Evolutionary conservation across 2,888 invertebrate species (phyloP), one percentile per base, ranked within the genome.

Genomic region (Dryadula phaetusa): DNA sequence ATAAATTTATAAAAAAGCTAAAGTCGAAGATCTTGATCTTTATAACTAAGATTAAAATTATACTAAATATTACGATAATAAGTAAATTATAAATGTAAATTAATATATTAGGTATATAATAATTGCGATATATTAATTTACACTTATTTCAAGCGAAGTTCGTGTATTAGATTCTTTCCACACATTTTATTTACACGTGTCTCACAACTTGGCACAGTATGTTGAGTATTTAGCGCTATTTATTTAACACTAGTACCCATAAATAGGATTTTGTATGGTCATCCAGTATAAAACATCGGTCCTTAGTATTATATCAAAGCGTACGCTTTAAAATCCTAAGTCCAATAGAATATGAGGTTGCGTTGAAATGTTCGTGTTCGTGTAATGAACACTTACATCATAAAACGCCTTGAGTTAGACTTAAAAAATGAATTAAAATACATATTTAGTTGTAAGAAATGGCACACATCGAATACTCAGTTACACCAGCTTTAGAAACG

Each of bases 301-400:
- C 20, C 54, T 54, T 22, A 20, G 37, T 8, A 37, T 54, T 54
- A 54, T 37, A 12, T 54, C 20, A 54, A 54, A 54, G 37, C 22
- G 32, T n/a, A 46, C 18, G 7, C 18, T 61, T 62, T 12, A 40
- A 37, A 62, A 52, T 28, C n/a, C 47, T 18, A 5, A 47, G 16
- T 62, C 40, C 46, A 34, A 52, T 52, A 62, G 49, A 62, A 22
- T 37, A 25, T 37, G 34, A 20, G 34, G 54, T 54, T 25, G 62
- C 37, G 52, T 62, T 56, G 49, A 53, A 60, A 32, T 64, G 64
- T 8, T 25, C 16, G 28, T 25, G 47, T 56, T 56, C 37, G 37
- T 56, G 54, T 70, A 70, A 70, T 64, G 70, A 70, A 70, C 52
- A 62, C 67, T 70, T 67, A 64, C 63, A 69, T 22, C 54, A 37